A percentile compares a stretch with the other conserved stretches of the same genome.
These are phyloP conservation scores for Dusona sp. DNA, from an alignment of 2,888 invertebrate species.

Conservation along the genomic window DNA sequence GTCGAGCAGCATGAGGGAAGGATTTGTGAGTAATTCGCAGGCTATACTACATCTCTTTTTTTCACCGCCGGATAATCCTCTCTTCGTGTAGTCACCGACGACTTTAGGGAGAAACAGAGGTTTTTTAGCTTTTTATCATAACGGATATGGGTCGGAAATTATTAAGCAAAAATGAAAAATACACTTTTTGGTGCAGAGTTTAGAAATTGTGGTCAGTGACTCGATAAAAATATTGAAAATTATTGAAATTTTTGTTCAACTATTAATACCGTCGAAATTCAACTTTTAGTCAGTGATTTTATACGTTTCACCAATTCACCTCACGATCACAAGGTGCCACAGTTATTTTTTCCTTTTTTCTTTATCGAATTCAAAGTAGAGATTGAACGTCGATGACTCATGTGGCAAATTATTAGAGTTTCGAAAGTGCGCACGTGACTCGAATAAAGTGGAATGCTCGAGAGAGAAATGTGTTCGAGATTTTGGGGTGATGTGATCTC, in stretches of 20 bases:
- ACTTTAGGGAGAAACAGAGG: slow-evolving; percentile 83
- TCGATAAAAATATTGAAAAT: not conserved
- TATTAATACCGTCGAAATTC: not conserved
- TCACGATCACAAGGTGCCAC: not conserved
- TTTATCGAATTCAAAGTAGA: slow-evolving; percentile 16
- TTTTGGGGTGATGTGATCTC: slow-evolving; percentile 42
- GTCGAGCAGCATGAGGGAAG: slow-evolving; percentile 91
- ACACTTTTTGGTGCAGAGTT: not conserved
- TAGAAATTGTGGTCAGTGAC: not conserved
- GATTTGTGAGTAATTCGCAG: slow-evolving; percentile 93
- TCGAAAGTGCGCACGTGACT: slow-evolving; percentile 6
- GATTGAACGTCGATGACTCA: slow-evolving; percentile 8
- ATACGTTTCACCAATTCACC: not conserved
- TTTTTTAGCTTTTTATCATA: slow-evolving; percentile 18
- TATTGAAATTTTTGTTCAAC: not conserved
- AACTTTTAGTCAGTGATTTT: not conserved
- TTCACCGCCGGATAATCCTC: slow-evolving; percentile 93
- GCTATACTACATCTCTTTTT: slow-evolving; percentile 94
- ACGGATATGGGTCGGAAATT: not conserved
- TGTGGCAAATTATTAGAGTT: slow-evolving; percentile 18
- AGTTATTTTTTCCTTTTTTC: not conserved
- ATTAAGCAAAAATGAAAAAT: not conserved
- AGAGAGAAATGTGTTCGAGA: slow-evolving; percentile 40
- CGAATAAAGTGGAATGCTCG: slow-evolving; percentile 32
- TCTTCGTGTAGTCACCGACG: slow-evolving; percentile 90